Evolutionary conservation across 2,113 vertebrate genomes (phyloP).

Genomic region (Myotis yumanensis): DNA sequence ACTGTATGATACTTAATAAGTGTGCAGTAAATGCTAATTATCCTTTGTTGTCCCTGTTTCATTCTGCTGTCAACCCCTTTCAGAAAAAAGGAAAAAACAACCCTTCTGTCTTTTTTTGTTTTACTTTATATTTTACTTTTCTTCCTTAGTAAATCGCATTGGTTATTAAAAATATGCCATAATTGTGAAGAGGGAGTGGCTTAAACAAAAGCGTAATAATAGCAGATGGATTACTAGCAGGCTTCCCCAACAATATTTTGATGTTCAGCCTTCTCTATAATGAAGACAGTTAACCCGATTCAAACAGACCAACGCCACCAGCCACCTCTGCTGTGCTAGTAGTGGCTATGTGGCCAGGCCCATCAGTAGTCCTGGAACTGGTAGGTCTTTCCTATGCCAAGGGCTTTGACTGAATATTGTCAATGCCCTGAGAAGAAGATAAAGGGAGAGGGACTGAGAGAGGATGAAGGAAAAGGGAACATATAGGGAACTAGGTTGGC

Average conservation of each 20-base stretch:
- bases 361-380: neutral
- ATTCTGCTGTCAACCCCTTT: neutral
- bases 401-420: neutral
- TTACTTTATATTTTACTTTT: conserved; percentile 1
- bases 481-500: neutral
- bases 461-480: neutral
- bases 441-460: neutral
- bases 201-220: neutral
- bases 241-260: neutral
- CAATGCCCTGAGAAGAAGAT: neutral
- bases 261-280: neutral
- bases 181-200: neutral
- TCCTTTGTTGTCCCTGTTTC: neutral
- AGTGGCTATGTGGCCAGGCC: neutral
- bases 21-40: neutral
- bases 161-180: neutral
- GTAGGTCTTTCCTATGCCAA: neutral
- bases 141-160: neutral
- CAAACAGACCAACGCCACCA: neutral
- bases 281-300: neutral
- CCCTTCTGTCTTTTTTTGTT: neutral
- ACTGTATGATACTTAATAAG: neutral
- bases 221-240: neutral
- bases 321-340: neutral
- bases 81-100: neutral